Conservation (phyloP, 1,140 invertebrate species). For the Drosophila murphyi region DNA sequence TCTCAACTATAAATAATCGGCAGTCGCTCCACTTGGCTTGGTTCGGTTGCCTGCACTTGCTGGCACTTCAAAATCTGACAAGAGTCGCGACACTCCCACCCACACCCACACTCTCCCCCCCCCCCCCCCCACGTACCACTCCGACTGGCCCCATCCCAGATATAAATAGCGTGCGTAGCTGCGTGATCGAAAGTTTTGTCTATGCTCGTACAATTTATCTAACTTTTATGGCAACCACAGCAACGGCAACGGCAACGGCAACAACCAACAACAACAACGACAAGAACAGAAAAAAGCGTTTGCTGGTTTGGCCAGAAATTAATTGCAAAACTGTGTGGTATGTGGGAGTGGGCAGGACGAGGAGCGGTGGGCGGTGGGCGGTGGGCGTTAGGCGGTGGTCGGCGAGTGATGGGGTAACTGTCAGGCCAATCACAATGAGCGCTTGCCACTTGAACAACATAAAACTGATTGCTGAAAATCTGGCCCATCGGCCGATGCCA, state of each 20-base stretch:
- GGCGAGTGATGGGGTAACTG: constrained; percentile 21
- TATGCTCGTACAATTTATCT: constrained; percentile 78
- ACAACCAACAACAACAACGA: constrained; percentile 44
- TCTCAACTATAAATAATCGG: constrained; percentile 82
- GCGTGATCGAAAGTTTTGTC: constrained; percentile 81
- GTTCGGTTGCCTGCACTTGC: constrained; percentile 56
- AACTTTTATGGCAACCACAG: constrained; percentile 75
- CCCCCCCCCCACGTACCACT: neutral
- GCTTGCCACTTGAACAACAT: constrained; percentile 75
- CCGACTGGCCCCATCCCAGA: neutral
- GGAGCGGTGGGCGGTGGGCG: neutral
- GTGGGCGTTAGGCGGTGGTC: neutral
- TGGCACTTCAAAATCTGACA: constrained; percentile 75
- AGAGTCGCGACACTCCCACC: constrained; percentile 45
- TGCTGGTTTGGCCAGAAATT: constrained; percentile 75
- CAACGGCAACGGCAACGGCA: constrained; percentile 39
- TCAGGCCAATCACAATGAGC: constrained; percentile 71
- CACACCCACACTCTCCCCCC: neutral
- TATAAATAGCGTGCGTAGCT: constrained; percentile 70
- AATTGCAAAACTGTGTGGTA: constrained; percentile 79
- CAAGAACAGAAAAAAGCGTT: constrained; percentile 16
- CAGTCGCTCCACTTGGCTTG: constrained; percentile 64
- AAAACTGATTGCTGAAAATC: constrained; percentile 80
- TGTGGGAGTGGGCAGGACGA: constrained; percentile 22
- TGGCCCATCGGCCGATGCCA: constrained; percentile 43